Percentiles rank a stretch among this genome's conserved stretches.
phyloP scores from a whole-genome alignment of 2,888 invertebrate species.

The Cantharis lateralis region DNA sequence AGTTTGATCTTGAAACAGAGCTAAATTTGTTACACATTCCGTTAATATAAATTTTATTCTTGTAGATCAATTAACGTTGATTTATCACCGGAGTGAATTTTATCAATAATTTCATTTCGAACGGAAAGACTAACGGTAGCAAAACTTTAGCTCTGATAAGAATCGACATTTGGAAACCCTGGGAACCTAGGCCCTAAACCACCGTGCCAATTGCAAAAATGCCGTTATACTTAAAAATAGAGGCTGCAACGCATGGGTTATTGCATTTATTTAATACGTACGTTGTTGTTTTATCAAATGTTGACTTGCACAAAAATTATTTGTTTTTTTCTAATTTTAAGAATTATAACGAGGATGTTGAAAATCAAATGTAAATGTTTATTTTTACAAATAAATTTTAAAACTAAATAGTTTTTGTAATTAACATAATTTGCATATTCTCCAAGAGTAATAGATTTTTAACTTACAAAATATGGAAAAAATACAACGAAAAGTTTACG shows the following conservation, averaged over 20 bases:
- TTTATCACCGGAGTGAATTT: not conserved
- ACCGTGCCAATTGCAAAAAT: not conserved
- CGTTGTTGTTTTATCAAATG: not conserved
- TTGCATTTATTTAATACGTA: not conserved
- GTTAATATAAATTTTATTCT: not conserved
- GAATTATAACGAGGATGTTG: not conserved
- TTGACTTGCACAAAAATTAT: not conserved
- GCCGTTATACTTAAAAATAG: not conserved
- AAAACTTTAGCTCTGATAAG: no score
- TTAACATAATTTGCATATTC: no score
- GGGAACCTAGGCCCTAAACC: not conserved
- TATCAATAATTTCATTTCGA: no score
- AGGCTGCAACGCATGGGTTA: not conserved
- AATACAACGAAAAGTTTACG: no score
- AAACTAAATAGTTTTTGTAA: not conserved
- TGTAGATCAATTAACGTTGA: not conserved
- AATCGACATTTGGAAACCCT: not conserved
- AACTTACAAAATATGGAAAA: no score
- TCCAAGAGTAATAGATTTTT: no score
- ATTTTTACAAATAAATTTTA: not conserved
- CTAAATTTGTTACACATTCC: not conserved
- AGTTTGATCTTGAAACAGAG: not conserved
- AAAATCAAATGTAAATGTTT: not conserved
- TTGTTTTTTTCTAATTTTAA: not conserved
- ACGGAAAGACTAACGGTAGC: no score